Evolutionary conservation across 2,888 invertebrate species (phyloP).

Genomic region (Folsomia manolachei): DNA sequence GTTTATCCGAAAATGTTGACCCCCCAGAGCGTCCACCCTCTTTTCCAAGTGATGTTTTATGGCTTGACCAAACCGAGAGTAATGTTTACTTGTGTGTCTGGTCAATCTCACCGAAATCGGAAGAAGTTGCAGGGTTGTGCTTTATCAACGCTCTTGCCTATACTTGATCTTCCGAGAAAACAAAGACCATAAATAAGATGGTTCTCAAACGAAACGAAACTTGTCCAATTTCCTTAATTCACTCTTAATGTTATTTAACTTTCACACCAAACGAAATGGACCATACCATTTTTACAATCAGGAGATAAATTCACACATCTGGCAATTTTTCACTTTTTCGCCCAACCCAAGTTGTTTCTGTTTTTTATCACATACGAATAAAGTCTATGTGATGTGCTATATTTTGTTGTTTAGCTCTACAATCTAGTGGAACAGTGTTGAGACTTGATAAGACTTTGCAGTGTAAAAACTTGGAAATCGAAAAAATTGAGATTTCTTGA

Average conservation of each 20-base stretch:
- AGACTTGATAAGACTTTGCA: too few species aligned
- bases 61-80: background rate
- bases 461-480: background rate
- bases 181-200: slow-evolving; percentile 4
- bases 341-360: background rate
- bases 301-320: background rate
- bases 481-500: background rate
- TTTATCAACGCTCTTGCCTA: background rate
- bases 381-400: background rate
- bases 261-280: background rate
- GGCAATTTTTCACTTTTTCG: background rate
- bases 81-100: background rate
- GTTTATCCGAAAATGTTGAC: background rate
- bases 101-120: background rate
- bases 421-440: too few species aligned
- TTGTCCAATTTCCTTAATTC: background rate
- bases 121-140: slow-evolving; percentile 1
- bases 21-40: background rate
- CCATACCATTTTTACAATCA: too few species aligned
- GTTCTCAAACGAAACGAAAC: background rate
- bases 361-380: too few species aligned
- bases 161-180: background rate
- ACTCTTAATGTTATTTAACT: background rate
- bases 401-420: too few species aligned
- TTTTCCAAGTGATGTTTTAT: background rate